phyloP scores from a whole-genome alignment of 2,888 invertebrate genomes.

The Nineta flava region DNA sequence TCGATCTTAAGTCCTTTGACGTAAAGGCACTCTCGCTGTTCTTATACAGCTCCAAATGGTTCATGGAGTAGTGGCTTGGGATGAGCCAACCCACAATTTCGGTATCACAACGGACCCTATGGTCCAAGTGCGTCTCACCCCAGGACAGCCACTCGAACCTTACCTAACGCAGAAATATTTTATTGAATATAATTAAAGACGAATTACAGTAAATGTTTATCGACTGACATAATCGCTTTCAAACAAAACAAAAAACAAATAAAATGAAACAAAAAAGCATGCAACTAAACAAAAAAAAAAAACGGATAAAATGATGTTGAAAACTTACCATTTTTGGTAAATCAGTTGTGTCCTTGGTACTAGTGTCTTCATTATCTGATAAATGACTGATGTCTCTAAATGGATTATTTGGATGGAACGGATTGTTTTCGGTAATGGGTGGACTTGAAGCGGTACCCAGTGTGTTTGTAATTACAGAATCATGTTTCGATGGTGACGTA shows the following conservation, averaged over 20 bases:
- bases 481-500: conserved; percentile 21
- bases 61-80: too few relatives aligned
- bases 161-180: too few relatives aligned
- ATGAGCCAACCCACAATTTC: too few relatives aligned
- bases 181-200: too few relatives aligned
- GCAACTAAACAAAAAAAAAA: conserved; percentile 17
- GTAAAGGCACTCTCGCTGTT: too few relatives aligned
- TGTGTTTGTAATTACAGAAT: conserved; percentile 10
- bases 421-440: background rate
- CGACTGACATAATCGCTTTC: background rate
- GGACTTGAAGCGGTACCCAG: background rate
- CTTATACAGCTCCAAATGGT: too few relatives aligned
- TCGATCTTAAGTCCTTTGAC: too few relatives aligned
- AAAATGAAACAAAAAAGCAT: conserved; percentile 16
- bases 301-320: conserved; percentile 9
- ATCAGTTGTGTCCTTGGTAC: background rate
- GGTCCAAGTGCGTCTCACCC: too few relatives aligned
- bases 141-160: too few relatives aligned
- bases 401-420: conserved; percentile 19
- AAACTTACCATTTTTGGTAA: background rate
- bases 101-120: too few relatives aligned
- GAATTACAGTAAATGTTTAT: too few relatives aligned
- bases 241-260: conserved; percentile 18
- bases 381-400: conserved; percentile 17
- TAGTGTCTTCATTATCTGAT: background rate